Base-by-base conservation (phyloP, 2,888 invertebrate genomes). In the Horisme vitalbata region DNA sequence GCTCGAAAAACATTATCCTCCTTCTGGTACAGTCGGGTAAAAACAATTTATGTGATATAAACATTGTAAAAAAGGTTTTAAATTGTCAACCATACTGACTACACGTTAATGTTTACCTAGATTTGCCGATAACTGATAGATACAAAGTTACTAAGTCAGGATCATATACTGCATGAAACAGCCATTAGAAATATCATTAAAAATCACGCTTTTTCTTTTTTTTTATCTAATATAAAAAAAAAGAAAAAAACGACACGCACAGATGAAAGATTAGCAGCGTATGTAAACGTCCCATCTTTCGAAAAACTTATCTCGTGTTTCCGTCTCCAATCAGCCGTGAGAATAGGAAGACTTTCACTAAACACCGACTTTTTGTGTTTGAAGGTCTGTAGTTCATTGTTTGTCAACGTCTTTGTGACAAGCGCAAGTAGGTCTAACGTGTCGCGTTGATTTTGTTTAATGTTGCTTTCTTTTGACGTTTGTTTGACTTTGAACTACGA, bases 301-400 rank as follows among this genome's bases (percentile, higher is more conserved):
- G 44, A 36, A 50, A 48, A 51, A 50, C 43, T 48, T 57, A 52
- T 57, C 54, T 52, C 30, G 2, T n/a, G 57, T 71, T 71, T 70
- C 67, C 75, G 68, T 59, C 63, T 67, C 66, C 70, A 67, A 70
- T 71, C 67, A 62, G 41, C 47, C 59, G 81, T 84, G 83, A 77
- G 84, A 83, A 82, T 70, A 78, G 78, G 78, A 69, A 69, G 79
- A 71, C 84, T 85, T 85, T 83, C 84, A 71, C 79, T 21, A 12
- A 43, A 35, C 33, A 26, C 14, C 8, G 31, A 10, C 15, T 23
- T 33, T 43, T 44, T 44, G 32, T 49, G 39, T 44, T 49, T 45
- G 23, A 39, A 49, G 44, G 39, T 44, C 27, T 28, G 14, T 41
- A 9, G 33, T 21, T 43, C 31, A 26, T 44, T 49, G 44, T 49